Percentiles rank a stretch among this genome's conserved stretches.
phyloP scores from a whole-genome alignment of 2,888 invertebrate genomes.

The Cyclophora albipunctata region DNA sequence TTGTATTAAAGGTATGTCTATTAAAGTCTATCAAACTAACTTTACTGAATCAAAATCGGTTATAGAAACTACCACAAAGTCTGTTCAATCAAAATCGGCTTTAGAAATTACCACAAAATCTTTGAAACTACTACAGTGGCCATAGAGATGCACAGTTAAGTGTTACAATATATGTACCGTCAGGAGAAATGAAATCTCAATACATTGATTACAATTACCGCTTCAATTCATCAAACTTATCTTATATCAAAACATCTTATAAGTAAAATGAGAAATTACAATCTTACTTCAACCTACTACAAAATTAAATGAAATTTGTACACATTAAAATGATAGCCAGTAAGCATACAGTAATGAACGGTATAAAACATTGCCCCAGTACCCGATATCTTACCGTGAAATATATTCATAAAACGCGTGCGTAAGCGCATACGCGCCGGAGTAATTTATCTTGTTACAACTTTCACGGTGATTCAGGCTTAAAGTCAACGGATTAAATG shows the following conservation, averaged over 20 bases:
- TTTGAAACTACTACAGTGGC: too few species aligned
- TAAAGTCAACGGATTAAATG: not conserved
- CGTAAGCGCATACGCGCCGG: conserved; percentile 16
- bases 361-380: conserved; percentile 30
- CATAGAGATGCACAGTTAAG: too few species aligned
- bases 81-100: too few species aligned
- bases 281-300: conserved; percentile 3
- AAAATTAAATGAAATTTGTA: conserved; percentile 21
- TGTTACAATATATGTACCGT: too few species aligned
- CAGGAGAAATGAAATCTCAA: too few species aligned
- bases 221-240: not conserved
- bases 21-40: too few species aligned
- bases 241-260: not conserved
- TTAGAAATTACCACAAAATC: too few species aligned
- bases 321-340: conserved; percentile 26
- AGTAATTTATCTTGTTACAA: conserved; percentile 13
- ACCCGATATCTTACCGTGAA: conserved; percentile 35
- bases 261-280: conserved; percentile 1
- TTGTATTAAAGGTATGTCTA: too few species aligned
- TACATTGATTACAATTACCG: not conserved
- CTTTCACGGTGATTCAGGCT: not conserved
- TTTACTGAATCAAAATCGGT: too few species aligned
- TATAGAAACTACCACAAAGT: too few species aligned
- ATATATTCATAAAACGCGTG: conserved; percentile 31
- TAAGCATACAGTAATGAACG: conserved; percentile 38